phyloP scores from a whole-genome alignment of 2,888 invertebrate genomes.

The Drosophila lacicola region DNA sequence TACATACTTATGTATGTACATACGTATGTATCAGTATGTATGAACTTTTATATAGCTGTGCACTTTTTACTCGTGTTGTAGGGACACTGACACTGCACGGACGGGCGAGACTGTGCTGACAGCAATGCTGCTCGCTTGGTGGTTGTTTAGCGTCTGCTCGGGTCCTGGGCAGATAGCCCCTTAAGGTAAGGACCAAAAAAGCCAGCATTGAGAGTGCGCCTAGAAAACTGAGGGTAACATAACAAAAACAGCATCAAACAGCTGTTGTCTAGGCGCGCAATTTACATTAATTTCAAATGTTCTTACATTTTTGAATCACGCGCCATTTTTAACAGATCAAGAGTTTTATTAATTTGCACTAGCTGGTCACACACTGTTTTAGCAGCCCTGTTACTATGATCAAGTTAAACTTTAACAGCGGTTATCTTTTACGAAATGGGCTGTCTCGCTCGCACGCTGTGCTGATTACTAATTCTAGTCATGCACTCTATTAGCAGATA shows the following conservation, averaged over 20 bases:
- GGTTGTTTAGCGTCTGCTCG: conserved; percentile 67
- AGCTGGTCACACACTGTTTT: conserved; percentile 43
- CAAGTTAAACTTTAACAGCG: conserved; percentile 18
- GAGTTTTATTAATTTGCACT: neutral
- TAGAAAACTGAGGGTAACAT: conserved; percentile 34
- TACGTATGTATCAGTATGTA: conserved; percentile 8
- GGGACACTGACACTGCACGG: conserved; percentile 47
- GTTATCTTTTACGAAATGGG: conserved; percentile 8
- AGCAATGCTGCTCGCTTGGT: conserved; percentile 64
- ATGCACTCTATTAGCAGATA: conserved; percentile 26
- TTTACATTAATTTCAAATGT: neutral
- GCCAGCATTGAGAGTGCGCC: conserved; percentile 38
- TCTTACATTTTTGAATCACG: neutral
- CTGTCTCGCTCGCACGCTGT: conserved; percentile 11
- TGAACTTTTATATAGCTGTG: conserved; percentile 46
- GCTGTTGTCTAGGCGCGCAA: conserved; percentile 7
- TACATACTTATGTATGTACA: conserved; percentile 14
- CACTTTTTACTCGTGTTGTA: conserved; percentile 51
- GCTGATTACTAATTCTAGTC: conserved; percentile 22
- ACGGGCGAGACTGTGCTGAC: conserved; percentile 22
- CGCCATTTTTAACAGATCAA: neutral
- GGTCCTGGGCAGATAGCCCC: conserved; percentile 39
- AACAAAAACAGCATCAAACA: conserved; percentile 2
- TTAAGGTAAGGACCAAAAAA: conserved; percentile 12
- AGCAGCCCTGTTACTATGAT: conserved; percentile 30